Percentiles rank a stretch among this genome's conserved stretches.
phyloP scores from a whole-genome alignment of 2,797 vertebrate species.

The Odontamblyopus lacepedii region DNA sequence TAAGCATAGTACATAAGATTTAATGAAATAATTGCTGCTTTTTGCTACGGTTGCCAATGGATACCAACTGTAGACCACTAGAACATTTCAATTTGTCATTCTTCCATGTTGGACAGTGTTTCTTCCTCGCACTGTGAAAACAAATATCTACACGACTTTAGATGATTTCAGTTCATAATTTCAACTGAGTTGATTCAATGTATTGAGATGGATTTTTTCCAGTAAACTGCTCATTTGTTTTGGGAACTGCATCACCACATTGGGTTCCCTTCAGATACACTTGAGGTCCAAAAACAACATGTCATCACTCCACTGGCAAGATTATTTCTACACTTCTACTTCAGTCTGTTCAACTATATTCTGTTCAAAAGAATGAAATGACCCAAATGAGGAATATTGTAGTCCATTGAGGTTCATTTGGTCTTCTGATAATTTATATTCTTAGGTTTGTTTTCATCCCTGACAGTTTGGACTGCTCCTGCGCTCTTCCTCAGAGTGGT shows the following conservation, averaged over 20 bases:
- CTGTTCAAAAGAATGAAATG: no score
- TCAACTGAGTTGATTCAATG: not conserved
- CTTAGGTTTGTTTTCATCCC: no score
- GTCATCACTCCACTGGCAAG: not conserved
- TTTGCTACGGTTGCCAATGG: slow-evolving; percentile 70
- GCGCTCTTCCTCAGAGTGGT: no score
- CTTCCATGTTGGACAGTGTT: slow-evolving; percentile 51
- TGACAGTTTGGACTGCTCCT: no score
- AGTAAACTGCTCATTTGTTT: no score
- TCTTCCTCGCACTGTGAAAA: slow-evolving; percentile 13
- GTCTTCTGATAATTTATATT: no score
- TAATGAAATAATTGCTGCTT: slow-evolving; percentile 72
- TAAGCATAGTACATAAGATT: slow-evolving; percentile 40
- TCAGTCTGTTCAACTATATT: no score
- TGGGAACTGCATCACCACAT: no score
- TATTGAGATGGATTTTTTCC: not conserved
- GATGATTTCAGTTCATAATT: not conserved
- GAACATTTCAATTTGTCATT: slow-evolving; percentile 58
- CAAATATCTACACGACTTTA: not conserved
- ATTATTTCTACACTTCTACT: not conserved
- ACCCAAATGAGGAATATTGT: no score
- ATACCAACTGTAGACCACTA: slow-evolving; percentile 77
- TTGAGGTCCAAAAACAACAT: not conserved
- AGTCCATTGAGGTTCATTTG: no score
- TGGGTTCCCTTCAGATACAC: not conserved